Evolutionary conservation across 2,797 vertebrate genomes (phyloP).

Genomic region (Pristis pectinata): DNA sequence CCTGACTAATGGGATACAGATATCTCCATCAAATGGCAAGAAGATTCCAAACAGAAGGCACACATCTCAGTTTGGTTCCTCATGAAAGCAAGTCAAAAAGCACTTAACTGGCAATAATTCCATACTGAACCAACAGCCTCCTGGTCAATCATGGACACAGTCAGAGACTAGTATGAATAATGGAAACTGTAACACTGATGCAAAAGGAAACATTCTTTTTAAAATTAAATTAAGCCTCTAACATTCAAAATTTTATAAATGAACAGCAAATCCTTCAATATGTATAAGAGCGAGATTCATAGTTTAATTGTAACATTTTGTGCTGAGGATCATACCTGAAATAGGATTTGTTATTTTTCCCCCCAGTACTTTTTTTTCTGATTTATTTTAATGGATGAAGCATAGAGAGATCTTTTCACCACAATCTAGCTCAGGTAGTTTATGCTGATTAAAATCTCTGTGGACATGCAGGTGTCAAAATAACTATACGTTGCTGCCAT

Average conservation of each 20-base stretch:
- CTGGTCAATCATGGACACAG: background rate
- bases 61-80: background rate
- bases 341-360: background rate
- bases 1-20: background rate
- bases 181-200: background rate
- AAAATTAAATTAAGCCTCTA: background rate
- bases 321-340: background rate
- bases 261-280: background rate
- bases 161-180: background rate
- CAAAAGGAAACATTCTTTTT: background rate
- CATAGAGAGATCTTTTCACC: background rate
- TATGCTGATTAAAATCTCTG: background rate
- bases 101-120: background rate
- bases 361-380: background rate
- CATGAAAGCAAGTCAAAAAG: background rate
- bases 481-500: background rate
- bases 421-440: background rate
- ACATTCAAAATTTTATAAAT: background rate
- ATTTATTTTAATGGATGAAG: background rate
- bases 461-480: background rate
- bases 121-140: background rate
- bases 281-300: background rate
- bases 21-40: background rate
- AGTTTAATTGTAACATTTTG: background rate
- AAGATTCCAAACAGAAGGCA: background rate